Conservation (phyloP, 2,113 vertebrate genomes). For the Clarias macrocephalus region DNA sequence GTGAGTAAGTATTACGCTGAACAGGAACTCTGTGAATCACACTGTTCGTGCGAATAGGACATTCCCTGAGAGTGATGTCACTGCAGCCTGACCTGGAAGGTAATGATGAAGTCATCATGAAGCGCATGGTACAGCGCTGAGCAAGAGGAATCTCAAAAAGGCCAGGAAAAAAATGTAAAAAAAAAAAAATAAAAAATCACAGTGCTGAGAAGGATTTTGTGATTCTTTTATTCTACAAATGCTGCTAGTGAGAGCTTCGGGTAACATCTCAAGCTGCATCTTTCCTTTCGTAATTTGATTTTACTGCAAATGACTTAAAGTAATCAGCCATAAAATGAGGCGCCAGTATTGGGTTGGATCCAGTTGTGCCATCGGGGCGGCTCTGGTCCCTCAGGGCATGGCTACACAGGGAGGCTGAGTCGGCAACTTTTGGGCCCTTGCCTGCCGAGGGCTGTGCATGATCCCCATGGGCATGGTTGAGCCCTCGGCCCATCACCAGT, state of each 20-base stretch:
- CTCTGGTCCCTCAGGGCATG: too few species aligned
- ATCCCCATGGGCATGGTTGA: too few species aligned
- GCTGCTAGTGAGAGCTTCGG: neutral
- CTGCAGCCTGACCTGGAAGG: neutral
- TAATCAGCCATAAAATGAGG: too few species aligned
- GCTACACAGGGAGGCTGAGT: too few species aligned
- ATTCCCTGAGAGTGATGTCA: conserved; percentile 13
- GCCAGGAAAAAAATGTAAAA: neutral
- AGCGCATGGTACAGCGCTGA: neutral
- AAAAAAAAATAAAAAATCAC: neutral
- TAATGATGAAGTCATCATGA: neutral
- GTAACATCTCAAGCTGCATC: too few species aligned
- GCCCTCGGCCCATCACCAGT: too few species aligned
- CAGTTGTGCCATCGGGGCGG: too few species aligned
- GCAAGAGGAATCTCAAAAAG: neutral
- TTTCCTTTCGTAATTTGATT: neutral
- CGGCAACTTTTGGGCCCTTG: too few species aligned
- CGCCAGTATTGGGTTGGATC: too few species aligned
- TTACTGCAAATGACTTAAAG: neutral
- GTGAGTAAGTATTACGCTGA: neutral
- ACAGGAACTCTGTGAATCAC: neutral
- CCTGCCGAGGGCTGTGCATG: too few species aligned
- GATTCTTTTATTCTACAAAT: neutral
- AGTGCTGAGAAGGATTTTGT: neutral
- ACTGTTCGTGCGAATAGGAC: neutral